A percentile compares a stretch with the other conserved stretches of the same genome.
Conservation (phyloP, 1,140 invertebrate genomes). For the Lerema accius region DNA sequence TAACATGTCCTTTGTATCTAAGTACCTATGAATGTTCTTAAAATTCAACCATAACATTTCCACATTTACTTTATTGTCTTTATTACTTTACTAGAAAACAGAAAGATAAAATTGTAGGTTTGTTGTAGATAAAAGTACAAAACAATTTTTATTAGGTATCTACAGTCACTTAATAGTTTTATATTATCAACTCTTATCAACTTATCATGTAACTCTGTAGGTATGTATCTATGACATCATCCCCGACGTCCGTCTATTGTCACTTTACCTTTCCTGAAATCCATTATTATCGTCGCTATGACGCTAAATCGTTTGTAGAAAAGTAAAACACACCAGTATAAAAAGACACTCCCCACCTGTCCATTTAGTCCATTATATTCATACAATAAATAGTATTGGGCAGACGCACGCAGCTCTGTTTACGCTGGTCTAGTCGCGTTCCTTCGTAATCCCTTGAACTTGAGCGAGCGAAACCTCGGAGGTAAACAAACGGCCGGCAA, state of each 20-base stretch:
- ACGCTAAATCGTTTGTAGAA: conserved; percentile 16
- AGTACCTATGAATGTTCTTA: too few relatives aligned
- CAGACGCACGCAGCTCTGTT: conserved; percentile 13
- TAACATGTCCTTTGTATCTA: too few relatives aligned
- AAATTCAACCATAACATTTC: too few relatives aligned
- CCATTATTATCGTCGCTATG: conserved; percentile 27
- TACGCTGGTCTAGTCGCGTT: conserved; percentile 34
- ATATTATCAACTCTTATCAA: conserved; percentile 31
- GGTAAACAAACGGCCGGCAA: conserved; percentile 66
- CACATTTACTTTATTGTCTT: too few relatives aligned
- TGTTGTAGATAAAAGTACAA: neutral
- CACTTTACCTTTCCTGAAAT: conserved; percentile 25
- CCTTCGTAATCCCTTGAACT: conserved; percentile 75
- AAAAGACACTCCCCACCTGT: conserved; percentile 34
- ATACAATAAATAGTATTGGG: conserved; percentile 10
- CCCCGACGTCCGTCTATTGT: conserved; percentile 17
- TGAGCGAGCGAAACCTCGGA: conserved; percentile 64
- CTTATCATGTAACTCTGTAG: conserved; percentile 3
- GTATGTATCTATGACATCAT: conserved; percentile 48
- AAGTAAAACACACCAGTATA: conserved; percentile 30
- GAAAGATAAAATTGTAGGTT: too few relatives aligned
- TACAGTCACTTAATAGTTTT: too few relatives aligned
- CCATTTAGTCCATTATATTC: conserved; percentile 22
- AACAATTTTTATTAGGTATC: too few relatives aligned
- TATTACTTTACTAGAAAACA: too few relatives aligned